phyloP scores from a whole-genome alignment of 1,140 invertebrate genomes.

The Acromyrmex charruanus region DNA sequence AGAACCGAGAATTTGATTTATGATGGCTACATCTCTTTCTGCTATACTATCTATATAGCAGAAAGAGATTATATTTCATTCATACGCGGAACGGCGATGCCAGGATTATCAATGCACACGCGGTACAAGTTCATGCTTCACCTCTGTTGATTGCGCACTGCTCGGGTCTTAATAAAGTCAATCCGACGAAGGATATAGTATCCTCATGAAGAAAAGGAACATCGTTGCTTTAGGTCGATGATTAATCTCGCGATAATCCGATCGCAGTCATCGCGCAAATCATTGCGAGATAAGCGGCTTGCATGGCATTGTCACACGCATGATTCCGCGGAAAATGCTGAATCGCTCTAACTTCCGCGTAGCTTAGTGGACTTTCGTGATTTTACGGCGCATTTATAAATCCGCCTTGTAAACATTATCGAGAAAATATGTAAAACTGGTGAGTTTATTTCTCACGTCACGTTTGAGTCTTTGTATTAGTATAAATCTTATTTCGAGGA shows the following conservation, averaged over 20 bases:
- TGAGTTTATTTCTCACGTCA: not conserved
- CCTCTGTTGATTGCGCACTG: not conserved
- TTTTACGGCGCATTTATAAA: conserved; percentile 5
- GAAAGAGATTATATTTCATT: conserved; percentile 40
- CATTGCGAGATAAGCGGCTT: conserved; percentile 55
- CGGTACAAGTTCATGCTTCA: conserved; percentile 20
- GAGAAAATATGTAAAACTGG: not conserved
- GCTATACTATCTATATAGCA: not conserved
- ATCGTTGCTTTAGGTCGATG: conserved; percentile 20
- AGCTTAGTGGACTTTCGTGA: not conserved
- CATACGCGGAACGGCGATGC: conserved; percentile 1
- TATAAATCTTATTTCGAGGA: not conserved
- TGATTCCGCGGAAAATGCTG: conserved; percentile 50
- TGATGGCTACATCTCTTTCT: conserved; percentile 6
- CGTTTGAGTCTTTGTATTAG: not conserved
- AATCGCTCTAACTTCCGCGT: conserved; percentile 45
- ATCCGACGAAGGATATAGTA: conserved; percentile 3
- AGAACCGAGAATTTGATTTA: not conserved
- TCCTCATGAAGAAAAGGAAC: conserved; percentile 8
- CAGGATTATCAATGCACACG: conserved; percentile 29
- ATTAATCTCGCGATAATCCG: conserved; percentile 58
- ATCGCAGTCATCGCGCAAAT: conserved; percentile 49
- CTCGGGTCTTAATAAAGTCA: conserved; percentile 41
- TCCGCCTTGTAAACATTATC: not conserved
- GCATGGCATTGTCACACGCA: conserved; percentile 34